Percentiles rank a stretch among this genome's conserved stretches.
Evolutionary conservation across 2,113 vertebrate species (phyloP).

Genomic region (Melanostigma gelatinosum): DNA sequence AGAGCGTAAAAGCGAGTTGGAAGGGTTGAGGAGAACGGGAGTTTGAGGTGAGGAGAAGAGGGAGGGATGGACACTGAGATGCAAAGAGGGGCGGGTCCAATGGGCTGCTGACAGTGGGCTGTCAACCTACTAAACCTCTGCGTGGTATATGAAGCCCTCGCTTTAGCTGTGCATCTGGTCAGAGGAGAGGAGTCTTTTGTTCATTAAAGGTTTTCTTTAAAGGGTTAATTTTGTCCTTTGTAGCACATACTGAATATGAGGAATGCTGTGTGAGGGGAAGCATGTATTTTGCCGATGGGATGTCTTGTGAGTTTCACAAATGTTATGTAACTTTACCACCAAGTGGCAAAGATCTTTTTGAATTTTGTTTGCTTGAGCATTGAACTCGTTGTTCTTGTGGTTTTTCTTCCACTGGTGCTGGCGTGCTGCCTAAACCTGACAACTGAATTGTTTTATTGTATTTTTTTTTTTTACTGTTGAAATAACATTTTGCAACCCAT

Average conservation of each 20-base stretch:
- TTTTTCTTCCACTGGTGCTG: background rate
- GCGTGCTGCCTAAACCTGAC: background rate
- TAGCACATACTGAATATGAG: background rate
- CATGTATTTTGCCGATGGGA: background rate
- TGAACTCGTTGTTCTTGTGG: background rate
- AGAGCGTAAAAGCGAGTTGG: background rate
- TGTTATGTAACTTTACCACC: background rate
- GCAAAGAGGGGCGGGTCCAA: conserved; percentile 51
- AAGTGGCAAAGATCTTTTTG: background rate
- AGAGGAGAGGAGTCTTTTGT: conserved; percentile 16
- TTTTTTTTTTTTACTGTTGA: background rate
- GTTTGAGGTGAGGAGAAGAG: conserved; percentile 6
- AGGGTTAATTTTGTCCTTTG: background rate
- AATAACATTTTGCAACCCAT: background rate
- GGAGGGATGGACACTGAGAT: conserved; percentile 38
- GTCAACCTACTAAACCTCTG: conserved; percentile 36
- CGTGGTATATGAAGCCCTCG: conserved; percentile 26
- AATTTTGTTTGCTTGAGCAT: background rate
- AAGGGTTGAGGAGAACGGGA: background rate
- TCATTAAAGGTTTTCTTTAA: background rate
- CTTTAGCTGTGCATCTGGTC: conserved; percentile 3
- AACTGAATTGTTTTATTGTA: background rate
- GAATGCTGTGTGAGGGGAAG: background rate
- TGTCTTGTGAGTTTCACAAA: background rate
- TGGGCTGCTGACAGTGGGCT: conserved; percentile 7